These are phyloP conservation scores for Trilocha varians DNA, from an alignment of 2,888 invertebrate genomes.

Conservation along the genomic window DNA sequence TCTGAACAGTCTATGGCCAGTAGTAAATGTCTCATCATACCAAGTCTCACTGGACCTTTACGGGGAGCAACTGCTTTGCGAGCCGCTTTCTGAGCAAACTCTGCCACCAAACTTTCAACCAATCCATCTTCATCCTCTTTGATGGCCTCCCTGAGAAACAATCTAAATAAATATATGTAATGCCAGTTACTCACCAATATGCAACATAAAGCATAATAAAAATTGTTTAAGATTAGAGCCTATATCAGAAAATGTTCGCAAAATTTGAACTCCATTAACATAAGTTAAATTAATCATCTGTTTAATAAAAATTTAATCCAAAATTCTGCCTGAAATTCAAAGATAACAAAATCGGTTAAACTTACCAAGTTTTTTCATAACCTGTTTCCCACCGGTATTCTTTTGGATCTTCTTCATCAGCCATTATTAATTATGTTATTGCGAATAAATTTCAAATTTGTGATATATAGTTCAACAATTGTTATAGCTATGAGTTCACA, in stretches of 20 bases:
- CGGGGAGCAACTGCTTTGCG: conserved; percentile 82
- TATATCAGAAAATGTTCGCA: too few species aligned
- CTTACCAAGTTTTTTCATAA: conserved; percentile 94
- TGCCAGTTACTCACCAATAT: too few species aligned
- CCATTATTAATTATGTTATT: conserved; percentile 66
- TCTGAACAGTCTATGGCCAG: conserved; percentile 94
- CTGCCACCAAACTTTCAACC: conserved; percentile 91
- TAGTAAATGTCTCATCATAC: conserved; percentile 98
- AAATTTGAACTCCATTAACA: too few species aligned
- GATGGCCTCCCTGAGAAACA: conserved; percentile 86
- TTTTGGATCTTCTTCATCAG: conserved; percentile 87
- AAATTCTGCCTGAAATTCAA: too few species aligned
- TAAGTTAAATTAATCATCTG: too few species aligned
- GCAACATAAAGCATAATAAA: too few species aligned
- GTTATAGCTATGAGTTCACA: too few species aligned
- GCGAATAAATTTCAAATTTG: background rate
- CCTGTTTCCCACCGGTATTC: conserved; percentile 97
- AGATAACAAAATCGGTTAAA: conserved; percentile 9
- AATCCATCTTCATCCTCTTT: conserved; percentile 96
- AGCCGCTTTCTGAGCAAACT: conserved; percentile 92
- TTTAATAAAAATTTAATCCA: too few species aligned
- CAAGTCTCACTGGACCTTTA: conserved; percentile 86
- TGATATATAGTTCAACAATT: too few species aligned
- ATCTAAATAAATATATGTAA: too few species aligned
- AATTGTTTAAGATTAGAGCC: too few species aligned